Base-by-base conservation (phyloP, 2,113 vertebrate genomes). In the Melanostigma gelatinosum region DNA sequence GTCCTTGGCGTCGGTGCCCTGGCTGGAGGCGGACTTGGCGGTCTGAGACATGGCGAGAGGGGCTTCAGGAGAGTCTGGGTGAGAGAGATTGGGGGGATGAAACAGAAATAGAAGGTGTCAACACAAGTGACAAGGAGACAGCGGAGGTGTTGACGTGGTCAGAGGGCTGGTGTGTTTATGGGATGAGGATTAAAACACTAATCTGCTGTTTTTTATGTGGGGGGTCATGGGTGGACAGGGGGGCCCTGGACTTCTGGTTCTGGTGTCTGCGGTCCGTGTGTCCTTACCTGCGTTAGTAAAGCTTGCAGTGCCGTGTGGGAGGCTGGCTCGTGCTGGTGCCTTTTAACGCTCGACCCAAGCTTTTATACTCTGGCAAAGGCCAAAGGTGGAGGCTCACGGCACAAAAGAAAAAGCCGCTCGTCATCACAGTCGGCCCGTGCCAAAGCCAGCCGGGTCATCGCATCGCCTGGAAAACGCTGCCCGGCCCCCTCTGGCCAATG, bases 311-410 rank as follows among this genome's bases (percentile, higher is more conserved):
- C 85, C 77, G 89, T 94, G 92, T 84, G 87, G 93, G 70, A 91
- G 93, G 94, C 94, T 94, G 94, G 90, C 94, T 94, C 61, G 85
- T 95, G 85, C 90, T 84, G 87, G 84, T 91, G 83, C 70, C 78
- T 50, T 34, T 85, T 77, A 76, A 32, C 65, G 15, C 84, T 61
- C 64, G 11, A 82, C 86, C 87, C 83, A 61, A 74, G 83, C 92
- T 95, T 97, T 97, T 97, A 97, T 97, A 97, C 95, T 85, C 96
- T 96, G 96, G 97, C 96, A 96, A 95, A 94, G 91, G 92, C 93
- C 93, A 91, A 89, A 89, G 76, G 87, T 82, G 12, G 86, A 88
- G 91, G 90, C 89, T 89, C 78, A 58, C 78, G 3, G 38, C 92
- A 97, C 96, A 97, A 97, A 94, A 93, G 94, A 97, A 96, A 97